Percentiles rank a stretch among this genome's conserved stretches.
Conservation (phyloP, 2,888 invertebrate species). For the Acleris holmiana region DNA sequence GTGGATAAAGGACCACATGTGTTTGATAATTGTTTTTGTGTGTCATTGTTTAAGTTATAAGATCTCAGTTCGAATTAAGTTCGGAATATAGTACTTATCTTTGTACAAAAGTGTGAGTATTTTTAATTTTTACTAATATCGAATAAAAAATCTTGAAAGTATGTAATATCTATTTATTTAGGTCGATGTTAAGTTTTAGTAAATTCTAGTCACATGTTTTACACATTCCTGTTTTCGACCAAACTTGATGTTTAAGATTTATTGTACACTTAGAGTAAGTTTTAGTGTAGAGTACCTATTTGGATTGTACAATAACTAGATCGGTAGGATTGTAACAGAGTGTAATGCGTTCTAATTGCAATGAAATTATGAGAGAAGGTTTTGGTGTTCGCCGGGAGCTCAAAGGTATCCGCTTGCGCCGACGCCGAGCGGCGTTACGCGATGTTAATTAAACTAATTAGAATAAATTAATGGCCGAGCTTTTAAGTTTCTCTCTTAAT, state of each 20-base stretch:
- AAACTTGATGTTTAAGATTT: conserved; percentile 71
- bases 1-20: conserved; percentile 26
- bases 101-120: conserved; percentile 43
- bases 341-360: conserved; percentile 19
- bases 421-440: conserved; percentile 55
- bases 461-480: conserved; percentile 63
- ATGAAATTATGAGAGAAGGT: conserved; percentile 43
- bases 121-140: conserved; percentile 56
- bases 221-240: conserved; percentile 84
- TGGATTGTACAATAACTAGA: conserved; percentile 28
- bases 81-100: conserved; percentile 49
- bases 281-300: conserved; percentile 30
- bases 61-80: conserved; percentile 75
- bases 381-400: conserved; percentile 39
- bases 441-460: conserved; percentile 74
- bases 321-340: conserved; percentile 21
- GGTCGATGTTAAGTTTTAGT: conserved; percentile 82
- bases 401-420: conserved; percentile 37
- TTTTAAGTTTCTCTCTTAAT: conserved; percentile 59
- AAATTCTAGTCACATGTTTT: conserved; percentile 84
- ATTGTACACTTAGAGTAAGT: conserved; percentile 41
- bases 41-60: conserved; percentile 58
- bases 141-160: conserved; percentile 68
- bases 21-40: conserved; percentile 50
- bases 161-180: conserved; percentile 75